A percentile compares a stretch with the other conserved stretches of the same genome.
Evolutionary conservation across 2,797 vertebrate genomes (phyloP).

Genomic region (Lepilemur ruficaudatus): DNA sequence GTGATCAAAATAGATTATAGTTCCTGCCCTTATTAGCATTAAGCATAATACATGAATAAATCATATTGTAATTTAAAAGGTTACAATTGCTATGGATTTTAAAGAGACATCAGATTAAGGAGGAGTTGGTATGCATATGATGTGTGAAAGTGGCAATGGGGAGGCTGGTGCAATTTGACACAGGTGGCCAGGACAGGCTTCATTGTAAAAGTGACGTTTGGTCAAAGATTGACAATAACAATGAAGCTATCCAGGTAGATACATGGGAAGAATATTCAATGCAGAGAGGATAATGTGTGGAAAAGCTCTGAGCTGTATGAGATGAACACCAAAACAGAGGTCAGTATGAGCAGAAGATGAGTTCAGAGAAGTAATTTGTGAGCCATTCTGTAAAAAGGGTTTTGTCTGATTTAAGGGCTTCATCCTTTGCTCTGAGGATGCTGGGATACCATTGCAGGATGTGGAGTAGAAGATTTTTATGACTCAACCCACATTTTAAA

Average conservation of each 20-base stretch:
- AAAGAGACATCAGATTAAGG: not conserved
- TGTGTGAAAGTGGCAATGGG: not conserved
- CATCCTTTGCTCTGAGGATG: not conserved
- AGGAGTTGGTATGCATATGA: accelerated
- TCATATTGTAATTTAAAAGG: not conserved
- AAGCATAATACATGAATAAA: not conserved
- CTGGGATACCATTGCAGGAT: not conserved
- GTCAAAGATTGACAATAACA: not conserved
- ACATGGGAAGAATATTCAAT: not conserved
- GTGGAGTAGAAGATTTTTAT: not conserved
- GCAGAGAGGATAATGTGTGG: not conserved
- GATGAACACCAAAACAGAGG: no score
- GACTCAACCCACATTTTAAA: not conserved
- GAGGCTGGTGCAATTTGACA: not conserved
- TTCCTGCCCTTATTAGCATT: not conserved
- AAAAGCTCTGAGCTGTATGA: not conserved
- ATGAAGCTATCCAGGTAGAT: not conserved
- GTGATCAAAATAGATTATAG: not conserved
- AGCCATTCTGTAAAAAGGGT: not conserved
- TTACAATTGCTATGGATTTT: not conserved
- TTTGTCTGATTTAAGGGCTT: not conserved
- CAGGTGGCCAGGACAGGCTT: no score
- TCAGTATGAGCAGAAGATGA: not conserved
- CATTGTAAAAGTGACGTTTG: not conserved
- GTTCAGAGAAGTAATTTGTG: not conserved